Evolutionary conservation across 2,888 invertebrate genomes (phyloP), one percentile per base, ranked within the genome.

Genomic region (Oeneis ivallda): DNA sequence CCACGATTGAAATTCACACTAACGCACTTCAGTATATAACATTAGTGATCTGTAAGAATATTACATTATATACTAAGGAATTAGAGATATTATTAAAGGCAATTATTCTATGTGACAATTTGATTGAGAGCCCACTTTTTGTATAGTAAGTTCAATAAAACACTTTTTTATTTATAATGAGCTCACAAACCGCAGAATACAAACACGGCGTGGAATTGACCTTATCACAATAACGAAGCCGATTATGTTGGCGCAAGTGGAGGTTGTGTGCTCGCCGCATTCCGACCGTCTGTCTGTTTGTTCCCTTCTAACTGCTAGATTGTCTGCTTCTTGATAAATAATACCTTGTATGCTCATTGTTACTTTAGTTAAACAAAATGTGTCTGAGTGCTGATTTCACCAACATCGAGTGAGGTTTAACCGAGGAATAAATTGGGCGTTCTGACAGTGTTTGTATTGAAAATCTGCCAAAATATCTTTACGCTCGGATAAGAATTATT

Each of bases 241-340:
- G 86, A 87, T 87, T 83, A 82, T 87, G 84, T 89, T 80, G 76
- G 82, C 77, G 79, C 88, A 88, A 85, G 86, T 87, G 87, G 26
- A 4, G 60, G 59, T 64, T 67, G 77, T 77, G 77, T 75, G 76
- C 76, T 70, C 60, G 69, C 65, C 75, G 74, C 74, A 83, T 83
- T 84, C 82, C 74, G 70, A 53, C 70, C 64, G 69, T 66, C 66
- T 68, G 69, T 10, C 53, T 43, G 70, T 74, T 70, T 62, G 32
- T n/a, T 13, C 45, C 10, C 13, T 15, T 15, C 15, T 15, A 17
- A 5, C 58, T 41, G 13, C 26, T 26, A 60, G 70, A 71, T 75
- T 72, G 74, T 73, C 71, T 74, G 70, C 70, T 72, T 66, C 73
- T 74, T 76, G 74, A 75, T 75, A 72, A 74, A 75, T 77, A 74